Evolutionary conservation across 2,797 vertebrate species (phyloP).

Genomic region (Otolemur crassicaudatus): DNA sequence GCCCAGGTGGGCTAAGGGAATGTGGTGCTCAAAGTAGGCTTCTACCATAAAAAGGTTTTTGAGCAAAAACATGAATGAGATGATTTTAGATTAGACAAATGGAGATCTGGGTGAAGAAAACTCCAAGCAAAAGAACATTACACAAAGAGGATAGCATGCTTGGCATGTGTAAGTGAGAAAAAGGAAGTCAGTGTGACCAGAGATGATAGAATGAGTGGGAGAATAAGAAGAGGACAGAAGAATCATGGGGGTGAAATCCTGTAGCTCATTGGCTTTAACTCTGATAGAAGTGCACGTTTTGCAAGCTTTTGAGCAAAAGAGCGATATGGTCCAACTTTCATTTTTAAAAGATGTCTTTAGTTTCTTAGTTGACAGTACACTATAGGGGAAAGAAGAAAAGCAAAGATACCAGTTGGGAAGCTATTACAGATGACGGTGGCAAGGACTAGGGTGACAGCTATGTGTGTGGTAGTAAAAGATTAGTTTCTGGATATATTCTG

Average conservation of each 20-base stretch:
- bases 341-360: background rate
- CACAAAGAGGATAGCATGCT: background rate
- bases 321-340: background rate
- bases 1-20: background rate
- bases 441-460: background rate
- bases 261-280: background rate
- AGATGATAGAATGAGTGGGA: background rate
- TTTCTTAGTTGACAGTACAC: conserved; percentile 30
- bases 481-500: background rate
- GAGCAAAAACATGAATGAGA: background rate
- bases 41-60: background rate
- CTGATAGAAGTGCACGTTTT: background rate
- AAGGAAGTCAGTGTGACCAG: background rate
- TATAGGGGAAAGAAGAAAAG: background rate
- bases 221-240: background rate
- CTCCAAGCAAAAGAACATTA: background rate
- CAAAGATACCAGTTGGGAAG: background rate
- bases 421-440: background rate
- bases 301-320: background rate
- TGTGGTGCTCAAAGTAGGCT: background rate
- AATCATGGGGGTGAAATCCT: background rate
- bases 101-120: background rate
- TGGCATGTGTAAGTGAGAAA: background rate
- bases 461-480: background rate
- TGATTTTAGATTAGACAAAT: background rate